Evolutionary conservation across 30 jellyfish, hydroid and myxozoan species (phyloP).

Genomic region (Morbakka virulenta): DNA sequence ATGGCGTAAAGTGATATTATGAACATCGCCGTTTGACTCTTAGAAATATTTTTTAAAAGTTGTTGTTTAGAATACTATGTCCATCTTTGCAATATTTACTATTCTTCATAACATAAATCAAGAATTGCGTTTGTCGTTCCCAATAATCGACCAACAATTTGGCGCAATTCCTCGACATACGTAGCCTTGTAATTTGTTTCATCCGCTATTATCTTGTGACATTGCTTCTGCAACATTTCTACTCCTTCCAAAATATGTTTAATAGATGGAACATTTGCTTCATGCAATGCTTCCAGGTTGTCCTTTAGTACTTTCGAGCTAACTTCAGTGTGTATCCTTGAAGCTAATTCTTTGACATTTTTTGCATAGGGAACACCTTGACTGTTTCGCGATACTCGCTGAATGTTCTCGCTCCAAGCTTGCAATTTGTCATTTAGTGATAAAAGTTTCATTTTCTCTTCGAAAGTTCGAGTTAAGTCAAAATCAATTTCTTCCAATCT

Average conservation of each 20-base stretch:
- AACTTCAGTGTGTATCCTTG: background rate
- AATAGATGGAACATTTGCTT: background rate
- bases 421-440: background rate
- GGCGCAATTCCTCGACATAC: constrained; percentile 69
- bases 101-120: constrained; percentile 60
- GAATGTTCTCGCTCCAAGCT: background rate
- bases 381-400: background rate
- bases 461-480: background rate
- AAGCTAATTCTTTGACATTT: background rate
- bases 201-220: constrained; percentile 49
- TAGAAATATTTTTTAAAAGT: no score
- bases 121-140: constrained; percentile 61
- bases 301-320: background rate
- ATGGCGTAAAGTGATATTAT: no score
- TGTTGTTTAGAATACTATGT: no score
- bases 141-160: constrained; percentile 58
- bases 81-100: no score
- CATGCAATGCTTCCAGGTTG: background rate
- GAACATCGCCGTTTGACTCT: no score
- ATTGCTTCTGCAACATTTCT: constrained; percentile 28
- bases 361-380: background rate
- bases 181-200: constrained; percentile 72
- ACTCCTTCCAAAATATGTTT: constrained; percentile 34
- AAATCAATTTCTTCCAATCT: background rate
- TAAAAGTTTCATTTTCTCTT: background rate